Base-by-base conservation (phyloP, 2,797 vertebrate species). In the Molossus alvarezi region DNA sequence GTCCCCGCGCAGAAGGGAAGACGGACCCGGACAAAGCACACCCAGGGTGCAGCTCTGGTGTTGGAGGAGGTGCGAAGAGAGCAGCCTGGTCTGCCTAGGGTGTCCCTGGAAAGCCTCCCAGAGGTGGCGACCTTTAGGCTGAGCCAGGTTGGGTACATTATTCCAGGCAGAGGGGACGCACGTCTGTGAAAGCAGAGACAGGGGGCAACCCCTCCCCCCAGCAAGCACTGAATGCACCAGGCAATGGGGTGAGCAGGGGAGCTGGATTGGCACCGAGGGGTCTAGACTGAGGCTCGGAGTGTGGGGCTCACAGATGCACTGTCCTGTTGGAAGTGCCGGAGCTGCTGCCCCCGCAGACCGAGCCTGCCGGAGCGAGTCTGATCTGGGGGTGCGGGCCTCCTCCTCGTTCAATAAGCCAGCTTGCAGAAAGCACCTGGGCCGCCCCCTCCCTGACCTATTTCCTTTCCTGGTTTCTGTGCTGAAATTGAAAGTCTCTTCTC, bases 321-420 rank as follows among this genome's bases (percentile, higher is more conserved):
- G 13, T 9, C 33, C 62, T 57, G 69, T 29, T 14, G 20, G 51
- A 75, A 6, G 14, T 3, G 7, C 58, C 37, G 29, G 65, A 27
- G 51, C 18, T 1, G 0, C 17, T 12, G 0, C n/a, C 41, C 3
- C 7, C 2, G 2, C 18, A 41, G 82, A 1, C n/a, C n/a, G 37
- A 29, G 15, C 45, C 53, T 25, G 9, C 14, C 69, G 64, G 73
- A 91, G 37, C 17, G 73, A 29, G 72, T 12, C 67, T 15, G 12
- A n/a, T 41, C 45, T 18, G 84, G 41, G 25, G 69, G 20, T 3
- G 2, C 3, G 3, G 62, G n/a, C 23, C 20, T n/a, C 72, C n/a
- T 51, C n/a, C 23, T 21, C 3, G 14, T 20, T 5, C n/a, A 6
- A 4, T 6, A 41, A n/a, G 33, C 12, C 45, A 48, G 25, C 75